These are phyloP conservation scores for Nibea coibor DNA, from an alignment of 2,113 vertebrate species.

Conservation along the genomic window DNA sequence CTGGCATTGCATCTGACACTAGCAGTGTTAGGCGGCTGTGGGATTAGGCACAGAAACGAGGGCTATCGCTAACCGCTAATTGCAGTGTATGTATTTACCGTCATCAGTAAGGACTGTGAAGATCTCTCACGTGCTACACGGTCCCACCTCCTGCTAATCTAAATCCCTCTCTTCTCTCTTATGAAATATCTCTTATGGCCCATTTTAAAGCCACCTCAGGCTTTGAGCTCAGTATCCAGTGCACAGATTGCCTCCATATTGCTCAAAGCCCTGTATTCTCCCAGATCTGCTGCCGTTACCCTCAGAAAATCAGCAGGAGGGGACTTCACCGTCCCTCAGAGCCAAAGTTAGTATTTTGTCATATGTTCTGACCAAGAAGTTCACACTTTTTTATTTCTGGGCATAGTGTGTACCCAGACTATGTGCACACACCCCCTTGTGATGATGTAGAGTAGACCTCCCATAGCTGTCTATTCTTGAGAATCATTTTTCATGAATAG, in stretches of 20 bases:
- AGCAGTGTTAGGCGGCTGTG: slow-evolving; percentile 63
- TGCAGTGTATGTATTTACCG: slow-evolving; percentile 72
- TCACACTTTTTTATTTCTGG: background rate
- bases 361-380: slow-evolving; percentile 16
- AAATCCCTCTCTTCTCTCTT: slow-evolving; percentile 53
- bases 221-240: slow-evolving; percentile 47
- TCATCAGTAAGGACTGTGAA: slow-evolving; percentile 59
- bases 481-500: background rate
- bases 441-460: slow-evolving; percentile 8
- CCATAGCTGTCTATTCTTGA: background rate
- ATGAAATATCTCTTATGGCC: slow-evolving; percentile 41
- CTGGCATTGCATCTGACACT: slow-evolving; percentile 73
- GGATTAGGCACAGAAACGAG: slow-evolving; percentile 67
- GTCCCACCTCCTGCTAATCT: slow-evolving; percentile 54
- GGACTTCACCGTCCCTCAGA: slow-evolving; percentile 37
- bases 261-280: slow-evolving; percentile 41
- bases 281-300: slow-evolving; percentile 32
- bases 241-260: slow-evolving; percentile 56
- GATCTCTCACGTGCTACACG: slow-evolving; percentile 35
- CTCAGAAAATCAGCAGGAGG: slow-evolving; percentile 50
- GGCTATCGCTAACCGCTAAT: slow-evolving; percentile 70
- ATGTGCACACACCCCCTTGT: background rate
- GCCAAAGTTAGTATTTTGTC: slow-evolving; percentile 35
- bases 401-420: background rate
- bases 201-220: slow-evolving; percentile 55